Conservation (phyloP, 2,797 vertebrate genomes). For the Paramormyrops hopkinsi region DNA sequence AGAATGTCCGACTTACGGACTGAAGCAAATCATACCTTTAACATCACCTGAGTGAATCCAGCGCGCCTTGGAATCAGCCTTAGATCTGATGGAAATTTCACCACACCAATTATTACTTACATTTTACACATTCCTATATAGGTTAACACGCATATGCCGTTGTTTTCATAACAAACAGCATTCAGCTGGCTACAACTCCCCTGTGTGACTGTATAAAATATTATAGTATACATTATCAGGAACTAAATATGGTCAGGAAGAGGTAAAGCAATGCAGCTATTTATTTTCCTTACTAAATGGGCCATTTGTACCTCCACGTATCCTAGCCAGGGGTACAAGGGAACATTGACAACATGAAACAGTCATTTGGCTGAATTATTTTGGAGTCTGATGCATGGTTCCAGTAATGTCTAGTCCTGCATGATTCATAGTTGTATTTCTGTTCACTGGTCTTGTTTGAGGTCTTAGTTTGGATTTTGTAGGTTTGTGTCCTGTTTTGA, state of each 20-base stretch:
- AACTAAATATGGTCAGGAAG: not conserved
- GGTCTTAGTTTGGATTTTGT: not conserved
- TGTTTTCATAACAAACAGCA: not conserved
- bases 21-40: not conserved
- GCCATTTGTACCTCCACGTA: not conserved
- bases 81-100: not conserved
- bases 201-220: not conserved
- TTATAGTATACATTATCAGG: not conserved
- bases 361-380: not conserved
- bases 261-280: not conserved
- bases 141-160: not conserved
- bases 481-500: not conserved
- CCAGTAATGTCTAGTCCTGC: not conserved
- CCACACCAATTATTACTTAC: not conserved
- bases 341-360: not conserved
- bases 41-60: not conserved
- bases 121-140: not conserved
- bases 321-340: not conserved
- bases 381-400: not conserved
- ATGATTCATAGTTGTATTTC: not conserved
- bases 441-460: not conserved
- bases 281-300: not conserved
- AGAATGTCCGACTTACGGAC: not conserved
- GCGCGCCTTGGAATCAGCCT: not conserved
- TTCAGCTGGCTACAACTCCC: not conserved